These are phyloP conservation scores for Arctocebus calabarensis DNA, from an alignment of 2,797 vertebrate species.

Conservation along the genomic window DNA sequence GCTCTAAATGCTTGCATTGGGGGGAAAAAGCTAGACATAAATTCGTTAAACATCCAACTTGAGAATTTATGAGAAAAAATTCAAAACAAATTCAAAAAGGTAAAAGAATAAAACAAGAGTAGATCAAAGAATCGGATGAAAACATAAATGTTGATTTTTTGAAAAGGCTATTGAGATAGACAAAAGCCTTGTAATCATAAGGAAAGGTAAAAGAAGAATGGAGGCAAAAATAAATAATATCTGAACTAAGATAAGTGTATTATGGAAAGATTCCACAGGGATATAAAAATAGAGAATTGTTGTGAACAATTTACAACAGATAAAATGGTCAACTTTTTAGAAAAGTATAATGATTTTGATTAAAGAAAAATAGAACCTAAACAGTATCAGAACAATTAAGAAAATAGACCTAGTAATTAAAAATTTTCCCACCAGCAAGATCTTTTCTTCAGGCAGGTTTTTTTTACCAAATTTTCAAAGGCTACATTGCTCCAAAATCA, in stretches of 20 bases:
- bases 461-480: conserved; percentile 41
- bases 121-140: background rate
- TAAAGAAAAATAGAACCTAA: conserved; percentile 1
- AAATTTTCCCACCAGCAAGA: background rate
- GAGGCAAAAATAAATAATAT: background rate
- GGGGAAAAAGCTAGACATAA: background rate
- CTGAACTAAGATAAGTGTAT: background rate
- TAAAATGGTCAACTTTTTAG: conserved; percentile 23
- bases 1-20: background rate
- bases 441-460: background rate
- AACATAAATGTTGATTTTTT: background rate
- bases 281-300: conserved; percentile 4
- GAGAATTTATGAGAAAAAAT: background rate
- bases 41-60: background rate
- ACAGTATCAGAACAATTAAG: background rate
- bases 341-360: conserved; percentile 20
- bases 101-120: background rate
- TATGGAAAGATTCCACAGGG: background rate
- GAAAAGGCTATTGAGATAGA: background rate
- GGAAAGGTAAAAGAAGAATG: background rate
- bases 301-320: background rate
- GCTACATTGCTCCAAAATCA: background rate
- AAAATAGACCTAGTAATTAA: background rate
- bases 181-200: background rate
- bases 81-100: background rate